Evolutionary conservation across 2,113 vertebrate genomes (phyloP).

Genomic region (Pygoscelis adeliae): DNA sequence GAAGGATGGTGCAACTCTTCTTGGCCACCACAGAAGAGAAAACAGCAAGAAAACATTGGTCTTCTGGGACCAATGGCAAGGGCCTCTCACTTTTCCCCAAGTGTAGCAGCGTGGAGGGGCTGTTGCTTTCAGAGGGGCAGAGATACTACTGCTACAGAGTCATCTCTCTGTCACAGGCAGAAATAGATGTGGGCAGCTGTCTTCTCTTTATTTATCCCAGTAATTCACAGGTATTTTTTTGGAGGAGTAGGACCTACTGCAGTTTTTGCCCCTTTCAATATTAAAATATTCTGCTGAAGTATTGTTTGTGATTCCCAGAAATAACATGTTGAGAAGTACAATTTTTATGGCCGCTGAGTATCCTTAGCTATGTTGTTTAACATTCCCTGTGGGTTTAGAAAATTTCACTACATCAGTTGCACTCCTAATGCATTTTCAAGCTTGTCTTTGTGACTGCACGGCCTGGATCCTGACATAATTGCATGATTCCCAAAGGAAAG

Average conservation of each 20-base stretch:
- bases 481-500: not conserved
- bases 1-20: not conserved
- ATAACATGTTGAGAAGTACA: not conserved
- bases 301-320: not conserved
- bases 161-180: not conserved
- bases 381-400: not conserved
- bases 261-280: not conserved
- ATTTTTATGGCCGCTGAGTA: not conserved
- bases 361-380: not conserved
- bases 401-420: not conserved
- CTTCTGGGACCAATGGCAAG: not conserved
- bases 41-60: not conserved
- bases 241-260: not conserved
- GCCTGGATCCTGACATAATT: not conserved
- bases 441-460: not conserved
- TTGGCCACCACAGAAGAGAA: not conserved
- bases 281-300: not conserved
- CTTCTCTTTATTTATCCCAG: not conserved
- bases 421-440: not conserved
- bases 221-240: not conserved
- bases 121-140: not conserved
- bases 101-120: accelerated
- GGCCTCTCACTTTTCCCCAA: not conserved
- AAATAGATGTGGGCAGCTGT: not conserved
- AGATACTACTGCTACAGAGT: not conserved